Base-by-base conservation (phyloP, 1,140 invertebrate genomes). In the Bombus waltoni region DNA sequence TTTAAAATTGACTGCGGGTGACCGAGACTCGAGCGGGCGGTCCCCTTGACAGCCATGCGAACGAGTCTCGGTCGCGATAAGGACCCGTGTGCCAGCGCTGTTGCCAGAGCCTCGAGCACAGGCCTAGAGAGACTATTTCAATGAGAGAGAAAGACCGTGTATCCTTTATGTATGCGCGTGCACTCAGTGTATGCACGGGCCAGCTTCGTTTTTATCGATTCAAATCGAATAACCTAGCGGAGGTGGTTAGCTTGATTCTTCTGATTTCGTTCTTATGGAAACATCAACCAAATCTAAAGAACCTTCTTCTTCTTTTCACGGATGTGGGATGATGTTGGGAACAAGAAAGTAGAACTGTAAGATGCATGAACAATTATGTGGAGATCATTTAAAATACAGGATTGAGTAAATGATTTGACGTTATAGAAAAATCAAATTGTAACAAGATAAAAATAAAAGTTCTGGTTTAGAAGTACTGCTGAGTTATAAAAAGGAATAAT, bases 1-100 rank as follows among this genome's bases (percentile, higher is more conserved):
- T 87, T 90, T 91, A 87, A 90, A 92, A 92, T 91, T 91, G 90
- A 92, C 90, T 87, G 83, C 85, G 87, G 81, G 80, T 89, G 88
- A 90, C 88, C 88, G 87, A 88, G 88, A 85, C 78, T 75, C 79
- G 83, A 80, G 80, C 76, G 78, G 86, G 79, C 91, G 90, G 88
- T 83, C 89, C 89, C 91, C 92, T 93, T 93, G 92, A 93, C 91
- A 92, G 92, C 87, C 88, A 91, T 89, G 92, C 89, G 89, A 92
- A 91, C 91, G 87, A 91, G 92, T 91, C 92, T 91, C 87, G 86
- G 84, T 88, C 83, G 88, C 90, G 92, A 93, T 92, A 93, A 91
- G 91, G 88, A 92, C 86, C 86, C 53, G 81, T 72, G 81, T 72
- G 82, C 22, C 44, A 66, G 91, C 92, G 91, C 87, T 92, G 93